Conservation (phyloP, 2,888 invertebrate genomes). For the Pheosia gnoma region DNA sequence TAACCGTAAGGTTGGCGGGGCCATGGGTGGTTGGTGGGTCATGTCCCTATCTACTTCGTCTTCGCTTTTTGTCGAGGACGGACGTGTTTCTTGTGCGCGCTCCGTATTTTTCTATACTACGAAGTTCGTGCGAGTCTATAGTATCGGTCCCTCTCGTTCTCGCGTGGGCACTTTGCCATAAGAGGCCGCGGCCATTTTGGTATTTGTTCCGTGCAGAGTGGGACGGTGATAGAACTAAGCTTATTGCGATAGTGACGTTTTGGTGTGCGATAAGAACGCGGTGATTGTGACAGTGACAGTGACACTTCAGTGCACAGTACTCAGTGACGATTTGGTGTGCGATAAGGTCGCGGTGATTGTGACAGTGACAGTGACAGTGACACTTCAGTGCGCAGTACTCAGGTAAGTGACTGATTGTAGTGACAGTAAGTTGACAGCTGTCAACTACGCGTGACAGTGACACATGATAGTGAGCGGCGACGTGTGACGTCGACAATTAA, state of each 20-base stretch:
- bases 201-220: neutral
- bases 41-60: neutral
- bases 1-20: neutral
- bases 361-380: no score
- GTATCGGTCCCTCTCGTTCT: neutral
- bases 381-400: no score
- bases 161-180: neutral
- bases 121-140: neutral
- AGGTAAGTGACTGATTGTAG: no score
- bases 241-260: neutral
- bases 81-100: neutral
- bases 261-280: neutral
- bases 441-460: no score
- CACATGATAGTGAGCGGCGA: no score
- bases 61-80: neutral
- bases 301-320: conserved; percentile 14
- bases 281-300: conserved; percentile 34
- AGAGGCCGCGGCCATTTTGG: neutral
- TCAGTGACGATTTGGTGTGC: conserved; percentile 12
- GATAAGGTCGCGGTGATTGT: no score
- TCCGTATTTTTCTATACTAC: neutral
- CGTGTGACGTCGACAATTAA: no score
- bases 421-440: no score
- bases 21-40: neutral
- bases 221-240: neutral